Evolutionary conservation across 2,888 invertebrate species (phyloP).

Genomic region (Rhagonycha fulva): DNA sequence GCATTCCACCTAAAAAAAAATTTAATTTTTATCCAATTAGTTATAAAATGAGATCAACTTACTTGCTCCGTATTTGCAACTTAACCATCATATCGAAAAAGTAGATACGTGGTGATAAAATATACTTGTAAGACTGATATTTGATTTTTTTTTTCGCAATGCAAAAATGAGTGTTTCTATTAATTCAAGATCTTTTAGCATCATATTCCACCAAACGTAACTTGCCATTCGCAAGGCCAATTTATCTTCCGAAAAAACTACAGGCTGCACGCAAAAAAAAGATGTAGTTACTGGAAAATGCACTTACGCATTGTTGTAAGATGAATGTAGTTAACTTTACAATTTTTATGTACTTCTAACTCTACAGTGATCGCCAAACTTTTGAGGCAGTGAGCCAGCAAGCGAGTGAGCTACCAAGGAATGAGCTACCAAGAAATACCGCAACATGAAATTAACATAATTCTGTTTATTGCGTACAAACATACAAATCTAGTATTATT

Average conservation of each 20-base stretch:
- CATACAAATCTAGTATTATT: too few species aligned
- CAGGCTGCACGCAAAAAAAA: too few species aligned
- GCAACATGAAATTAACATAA: too few species aligned
- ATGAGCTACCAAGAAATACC: too few species aligned
- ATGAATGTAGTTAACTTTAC: slow-evolving; percentile 63
- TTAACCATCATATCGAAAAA: slow-evolving; percentile 35
- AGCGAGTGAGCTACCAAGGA: too few species aligned
- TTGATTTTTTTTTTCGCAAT: slow-evolving; percentile 69
- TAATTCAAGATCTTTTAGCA: slow-evolving; percentile 69
- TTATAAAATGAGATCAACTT: not conserved
- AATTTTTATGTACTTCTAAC: too few species aligned
- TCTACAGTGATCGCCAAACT: too few species aligned
- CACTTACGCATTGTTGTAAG: too few species aligned
- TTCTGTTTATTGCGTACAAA: too few species aligned
- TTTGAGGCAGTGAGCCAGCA: too few species aligned
- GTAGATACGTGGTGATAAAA: slow-evolving; percentile 68
- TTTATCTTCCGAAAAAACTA: slow-evolving; percentile 70
- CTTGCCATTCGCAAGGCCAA: slow-evolving; percentile 60
- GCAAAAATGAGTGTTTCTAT: slow-evolving; percentile 70
- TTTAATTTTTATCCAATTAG: not conserved
- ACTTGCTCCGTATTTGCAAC: not conserved
- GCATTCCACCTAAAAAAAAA: slow-evolving; percentile 64
- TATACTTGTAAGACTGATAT: slow-evolving; percentile 71
- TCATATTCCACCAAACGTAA: slow-evolving; percentile 62
- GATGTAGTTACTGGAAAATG: too few species aligned